These are phyloP conservation scores for Pogonomyrmex barbatus DNA, from an alignment of 1,140 invertebrate species.

Conservation along the genomic window DNA sequence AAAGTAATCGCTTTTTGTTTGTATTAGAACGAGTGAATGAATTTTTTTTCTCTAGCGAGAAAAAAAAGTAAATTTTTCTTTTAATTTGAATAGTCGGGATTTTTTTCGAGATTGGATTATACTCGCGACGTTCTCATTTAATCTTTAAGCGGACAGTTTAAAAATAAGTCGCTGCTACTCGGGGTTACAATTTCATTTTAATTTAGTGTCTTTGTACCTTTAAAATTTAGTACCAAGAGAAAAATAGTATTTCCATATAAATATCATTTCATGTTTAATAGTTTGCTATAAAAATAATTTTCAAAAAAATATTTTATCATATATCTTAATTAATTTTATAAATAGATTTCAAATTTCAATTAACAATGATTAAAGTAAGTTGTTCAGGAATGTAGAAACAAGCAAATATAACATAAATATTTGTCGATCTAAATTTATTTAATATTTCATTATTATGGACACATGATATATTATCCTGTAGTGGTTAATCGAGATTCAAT, in stretches of 20 bases:
- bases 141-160: conserved; percentile 1
- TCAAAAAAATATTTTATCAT: not conserved
- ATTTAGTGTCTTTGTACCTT: not conserved
- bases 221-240: not conserved
- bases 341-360: not conserved
- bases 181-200: not conserved
- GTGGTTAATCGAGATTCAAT: not conserved
- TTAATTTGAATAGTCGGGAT: not conserved
- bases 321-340: not conserved
- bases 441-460: not conserved
- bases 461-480: not conserved
- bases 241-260: not conserved
- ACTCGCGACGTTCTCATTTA: conserved; percentile 18
- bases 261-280: not conserved
- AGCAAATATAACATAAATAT: not conserved
- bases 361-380: not conserved
- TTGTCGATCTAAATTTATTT: not conserved
- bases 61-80: conserved; percentile 21
- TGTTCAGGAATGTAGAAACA: not conserved
- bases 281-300: not conserved
- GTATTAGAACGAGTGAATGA: not conserved
- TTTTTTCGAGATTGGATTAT: conserved; percentile 26
- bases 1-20: not conserved
- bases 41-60: not conserved
- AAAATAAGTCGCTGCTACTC: not conserved